A percentile compares a stretch with the other conserved stretches of the same genome.
These are phyloP conservation scores for Podarcis lilfordi DNA, from an alignment of 2,797 vertebrate species.

Conservation along the genomic window DNA sequence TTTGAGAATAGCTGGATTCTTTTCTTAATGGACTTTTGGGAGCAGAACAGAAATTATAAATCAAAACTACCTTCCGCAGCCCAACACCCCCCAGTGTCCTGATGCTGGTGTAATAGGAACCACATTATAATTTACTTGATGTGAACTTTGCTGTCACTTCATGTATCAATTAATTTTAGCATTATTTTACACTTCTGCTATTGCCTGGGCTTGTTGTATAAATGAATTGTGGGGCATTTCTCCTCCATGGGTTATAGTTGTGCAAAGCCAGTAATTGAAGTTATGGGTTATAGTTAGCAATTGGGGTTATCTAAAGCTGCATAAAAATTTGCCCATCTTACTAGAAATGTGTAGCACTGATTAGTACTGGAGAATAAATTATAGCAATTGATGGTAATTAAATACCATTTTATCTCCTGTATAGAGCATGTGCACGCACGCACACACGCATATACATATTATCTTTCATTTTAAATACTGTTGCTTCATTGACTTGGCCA, in stretches of 20 bases:
- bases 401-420: conserved; percentile 66
- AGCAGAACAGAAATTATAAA: not conserved
- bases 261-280: conserved; percentile 32
- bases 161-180: not conserved
- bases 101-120: conserved; percentile 1
- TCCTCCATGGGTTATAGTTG: conserved; percentile 13
- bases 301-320: conserved; percentile 43
- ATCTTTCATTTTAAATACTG: conserved; percentile 56
- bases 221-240: not conserved
- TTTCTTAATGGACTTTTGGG: rapidly evolving
- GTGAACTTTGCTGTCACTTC: not conserved
- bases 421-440: not conserved
- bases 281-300: conserved; percentile 26
- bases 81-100: no score
- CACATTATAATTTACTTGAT: not conserved
- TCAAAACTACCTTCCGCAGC: not conserved
- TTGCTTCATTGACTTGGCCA: conserved; percentile 55
- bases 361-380: conserved; percentile 59
- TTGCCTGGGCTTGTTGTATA: not conserved
- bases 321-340: conserved; percentile 53
- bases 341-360: conserved; percentile 41
- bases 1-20: not conserved
- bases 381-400: conserved; percentile 60
- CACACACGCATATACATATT: conserved; percentile 48
- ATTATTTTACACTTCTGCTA: not conserved